Base-by-base conservation (phyloP, 2,113 vertebrate species). In the Petroica traversi region DNA sequence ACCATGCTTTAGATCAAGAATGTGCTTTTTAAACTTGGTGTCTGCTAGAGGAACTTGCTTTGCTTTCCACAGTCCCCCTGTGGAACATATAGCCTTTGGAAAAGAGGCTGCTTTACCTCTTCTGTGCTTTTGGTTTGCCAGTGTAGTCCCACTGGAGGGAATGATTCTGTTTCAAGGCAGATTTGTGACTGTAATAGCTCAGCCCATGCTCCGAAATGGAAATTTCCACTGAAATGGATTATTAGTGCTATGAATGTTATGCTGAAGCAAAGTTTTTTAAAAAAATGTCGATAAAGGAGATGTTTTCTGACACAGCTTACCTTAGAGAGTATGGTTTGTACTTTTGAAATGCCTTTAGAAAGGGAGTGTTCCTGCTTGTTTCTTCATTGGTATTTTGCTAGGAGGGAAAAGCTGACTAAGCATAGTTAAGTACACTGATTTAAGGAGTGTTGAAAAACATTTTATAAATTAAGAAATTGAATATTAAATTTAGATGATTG, bases 171-270 rank as follows among this genome's bases (percentile, higher is more conserved):
- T 76, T 45, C 24, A 59, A 87, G 43, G 48, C 52, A 51, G 23
- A 74, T 22, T n/a, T 0, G 0, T 51, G 17, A 31, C 48, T 57
- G 12, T 36, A n/a, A 40, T 71, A 63, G 10, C 36, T 67, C 52
- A 78, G 38, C 9, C 12, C 11, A 2, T 8, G 2, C 12, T 2
- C 14, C 26, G 81, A 46, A 72, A 54, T 54, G 23, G 41, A 64
- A 38, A 24, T 33, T 79, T 72, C 33, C 6, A 9, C 14, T 33
- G 31, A 12, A 57, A 74, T 41, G 19, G 49, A 8, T 59, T 79
- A 16, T 38, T 67, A 51, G 22, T 55, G 36, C 2, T 1, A 15
- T 4, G 2, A 49, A 63, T 19, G 3, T 87, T 59, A 40, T 1
- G 8, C 31, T 84, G 34, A 48, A 12, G 3, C 13, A n/a, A n/a